Conservation (phyloP, 2,113 vertebrate genomes). For the Ctenodactylus gundi region DNA sequence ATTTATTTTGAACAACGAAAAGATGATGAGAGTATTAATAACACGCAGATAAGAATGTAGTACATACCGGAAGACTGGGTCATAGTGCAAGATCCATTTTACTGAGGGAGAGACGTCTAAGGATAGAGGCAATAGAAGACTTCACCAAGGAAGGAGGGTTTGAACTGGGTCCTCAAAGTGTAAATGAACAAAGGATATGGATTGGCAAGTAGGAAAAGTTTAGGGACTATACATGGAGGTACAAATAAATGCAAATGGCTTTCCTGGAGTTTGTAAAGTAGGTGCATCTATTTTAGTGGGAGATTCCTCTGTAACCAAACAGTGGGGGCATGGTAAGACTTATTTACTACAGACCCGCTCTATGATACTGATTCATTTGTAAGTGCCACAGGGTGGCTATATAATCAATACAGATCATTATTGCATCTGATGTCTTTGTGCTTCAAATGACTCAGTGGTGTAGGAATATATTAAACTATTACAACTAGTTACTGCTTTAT, state of each 20-base stretch:
- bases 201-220: not conserved
- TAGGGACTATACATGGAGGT: not conserved
- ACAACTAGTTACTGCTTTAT: not conserved
- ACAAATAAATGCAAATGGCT: not conserved
- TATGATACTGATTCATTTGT: not conserved
- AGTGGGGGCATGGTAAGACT: not conserved
- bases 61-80: not conserved
- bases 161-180: not conserved
- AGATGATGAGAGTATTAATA: not conserved
- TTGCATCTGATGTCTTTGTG: constrained; percentile 34
- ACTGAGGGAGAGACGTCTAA: not conserved
- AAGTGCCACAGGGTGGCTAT: not conserved
- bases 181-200: not conserved
- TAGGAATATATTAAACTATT: not conserved
- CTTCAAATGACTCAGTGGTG: not conserved
- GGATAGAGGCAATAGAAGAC: not conserved
- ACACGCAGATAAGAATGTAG: not conserved
- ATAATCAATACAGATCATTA: not conserved
- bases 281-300: not conserved
- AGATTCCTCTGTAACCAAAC: not conserved
- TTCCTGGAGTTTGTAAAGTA: not conserved
- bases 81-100: not conserved
- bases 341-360: constrained; percentile 10
- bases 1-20: not conserved
- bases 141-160: not conserved